A percentile compares a stretch with the other conserved stretches of the same genome.
phyloP scores from a whole-genome alignment of 2,113 vertebrate species.

The Labeo catla region DNA sequence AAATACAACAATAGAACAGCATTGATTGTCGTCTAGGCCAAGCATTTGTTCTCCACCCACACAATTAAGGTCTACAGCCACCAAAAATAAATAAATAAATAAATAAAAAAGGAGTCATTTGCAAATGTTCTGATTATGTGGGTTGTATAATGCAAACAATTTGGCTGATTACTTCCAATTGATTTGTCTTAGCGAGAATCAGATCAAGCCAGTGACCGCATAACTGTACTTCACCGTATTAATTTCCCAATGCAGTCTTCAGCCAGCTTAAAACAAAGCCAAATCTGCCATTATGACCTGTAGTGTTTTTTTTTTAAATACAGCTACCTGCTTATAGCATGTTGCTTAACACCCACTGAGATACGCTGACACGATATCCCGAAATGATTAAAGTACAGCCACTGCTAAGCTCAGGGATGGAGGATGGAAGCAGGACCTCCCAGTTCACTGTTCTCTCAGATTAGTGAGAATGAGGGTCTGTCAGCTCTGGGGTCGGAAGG shows the following conservation, averaged over 20 bases:
- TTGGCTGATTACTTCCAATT: constrained; percentile 84
- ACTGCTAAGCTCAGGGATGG: neutral
- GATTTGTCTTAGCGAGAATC: constrained; percentile 70
- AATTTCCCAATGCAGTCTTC: constrained; percentile 77
- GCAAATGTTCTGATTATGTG: constrained; percentile 81
- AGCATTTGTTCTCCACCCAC: constrained; percentile 9
- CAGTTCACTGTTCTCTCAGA: neutral
- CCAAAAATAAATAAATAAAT: neutral
- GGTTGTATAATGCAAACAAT: constrained; percentile 80
- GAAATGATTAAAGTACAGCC: constrained; percentile 25
- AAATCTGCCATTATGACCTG: constrained; percentile 64
- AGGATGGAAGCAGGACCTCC: constrained; percentile 2
- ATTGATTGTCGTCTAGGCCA: constrained; percentile 29
- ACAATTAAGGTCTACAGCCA: constrained; percentile 33
- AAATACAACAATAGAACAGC: constrained; percentile 33
- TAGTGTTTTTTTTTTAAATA: constrained; percentile 45
- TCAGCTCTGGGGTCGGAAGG: neutral
- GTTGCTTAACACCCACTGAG: constrained; percentile 62
- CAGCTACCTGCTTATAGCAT: constrained; percentile 69
- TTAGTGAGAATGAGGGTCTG: neutral
- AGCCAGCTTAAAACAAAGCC: constrained; percentile 74
- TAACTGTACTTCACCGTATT: constrained; percentile 65
- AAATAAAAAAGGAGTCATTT: constrained; percentile 74
- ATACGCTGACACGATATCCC: constrained; percentile 14
- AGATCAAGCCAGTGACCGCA: constrained; percentile 67